phyloP scores from a whole-genome alignment of 2,888 invertebrate species.

The Cerceris rybyensis region DNA sequence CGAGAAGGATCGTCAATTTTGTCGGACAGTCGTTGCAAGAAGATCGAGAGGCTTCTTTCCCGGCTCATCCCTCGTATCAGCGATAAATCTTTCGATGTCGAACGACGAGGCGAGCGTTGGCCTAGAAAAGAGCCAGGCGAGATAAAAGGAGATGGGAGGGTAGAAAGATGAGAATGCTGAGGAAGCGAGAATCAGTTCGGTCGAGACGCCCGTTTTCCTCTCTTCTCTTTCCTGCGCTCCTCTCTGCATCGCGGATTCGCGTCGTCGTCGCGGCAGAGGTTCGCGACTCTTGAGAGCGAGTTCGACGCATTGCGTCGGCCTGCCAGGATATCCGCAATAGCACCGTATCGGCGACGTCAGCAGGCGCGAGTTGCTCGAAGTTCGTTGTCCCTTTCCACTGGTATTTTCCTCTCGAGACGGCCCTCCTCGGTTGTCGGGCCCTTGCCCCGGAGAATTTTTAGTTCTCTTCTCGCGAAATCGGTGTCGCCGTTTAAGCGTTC shows the following conservation, averaged over 20 bases:
- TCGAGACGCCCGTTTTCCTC: neutral
- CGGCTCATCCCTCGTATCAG: neutral
- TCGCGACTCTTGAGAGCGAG: constrained; percentile 32
- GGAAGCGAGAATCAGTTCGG: neutral
- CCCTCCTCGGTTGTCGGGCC: neutral
- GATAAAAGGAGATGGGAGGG: too few relatives aligned
- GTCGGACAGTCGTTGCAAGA: neutral
- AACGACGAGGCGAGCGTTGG: too few relatives aligned
- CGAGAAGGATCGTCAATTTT: neutral
- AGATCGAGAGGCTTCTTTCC: neutral
- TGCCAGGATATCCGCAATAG: constrained; percentile 71
- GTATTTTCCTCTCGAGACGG: too few relatives aligned
- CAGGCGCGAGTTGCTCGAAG: constrained; percentile 2
- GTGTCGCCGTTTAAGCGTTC: too few relatives aligned
- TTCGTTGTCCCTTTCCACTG: neutral
- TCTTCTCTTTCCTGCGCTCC: too few relatives aligned
- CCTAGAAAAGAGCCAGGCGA: too few relatives aligned
- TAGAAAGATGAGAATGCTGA: too few relatives aligned
- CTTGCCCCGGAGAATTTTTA: neutral
- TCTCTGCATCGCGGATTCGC: neutral
- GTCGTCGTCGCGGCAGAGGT: constrained; percentile 22
- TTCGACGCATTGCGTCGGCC: constrained; percentile 76
- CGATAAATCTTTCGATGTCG: too few relatives aligned
- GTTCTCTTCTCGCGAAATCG: neutral
- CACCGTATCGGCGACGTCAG: constrained; percentile 20